Evolutionary conservation across 2,888 invertebrate genomes (phyloP).

Genomic region (Mystacides longicornis): DNA sequence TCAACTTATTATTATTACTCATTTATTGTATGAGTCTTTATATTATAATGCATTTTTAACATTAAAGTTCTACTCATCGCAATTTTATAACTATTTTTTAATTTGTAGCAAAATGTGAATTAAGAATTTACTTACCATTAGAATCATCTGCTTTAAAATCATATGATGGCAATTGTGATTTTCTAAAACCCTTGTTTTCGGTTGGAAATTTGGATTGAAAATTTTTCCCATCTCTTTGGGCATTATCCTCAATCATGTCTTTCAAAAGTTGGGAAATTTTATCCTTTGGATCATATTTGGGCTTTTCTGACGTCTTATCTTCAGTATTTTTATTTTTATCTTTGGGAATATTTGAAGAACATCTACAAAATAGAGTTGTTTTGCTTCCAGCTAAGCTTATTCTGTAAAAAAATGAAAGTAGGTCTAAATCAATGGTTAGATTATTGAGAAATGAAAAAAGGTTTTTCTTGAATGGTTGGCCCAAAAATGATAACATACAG

Average conservation of each 20-base stretch:
- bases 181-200: conserved; percentile 27
- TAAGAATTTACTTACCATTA: conserved; percentile 31
- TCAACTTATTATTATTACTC: no score
- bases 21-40: no score
- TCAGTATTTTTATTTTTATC: not conserved
- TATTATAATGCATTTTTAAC: not conserved
- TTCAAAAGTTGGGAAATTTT: conserved; percentile 43
- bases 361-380: no score
- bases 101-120: not conserved
- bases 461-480: no score
- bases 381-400: no score
- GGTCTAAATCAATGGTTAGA: no score
- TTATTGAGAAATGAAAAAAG: no score
- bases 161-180: conserved; percentile 26
- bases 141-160: conserved; percentile 32
- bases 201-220: conserved; percentile 11
- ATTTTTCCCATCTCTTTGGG: conserved; percentile 32
- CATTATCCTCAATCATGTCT: conserved; percentile 39
- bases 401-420: no score
- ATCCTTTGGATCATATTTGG: conserved; percentile 24
- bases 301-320: not conserved
- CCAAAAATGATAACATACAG: no score
- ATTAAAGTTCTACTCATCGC: not conserved
- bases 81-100: not conserved
- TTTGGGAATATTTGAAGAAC: not conserved